These are phyloP conservation scores for Zoanthus sociatus DNA, from an alignment of 92 coral and sea anemone species.

Conservation along the genomic window DNA sequence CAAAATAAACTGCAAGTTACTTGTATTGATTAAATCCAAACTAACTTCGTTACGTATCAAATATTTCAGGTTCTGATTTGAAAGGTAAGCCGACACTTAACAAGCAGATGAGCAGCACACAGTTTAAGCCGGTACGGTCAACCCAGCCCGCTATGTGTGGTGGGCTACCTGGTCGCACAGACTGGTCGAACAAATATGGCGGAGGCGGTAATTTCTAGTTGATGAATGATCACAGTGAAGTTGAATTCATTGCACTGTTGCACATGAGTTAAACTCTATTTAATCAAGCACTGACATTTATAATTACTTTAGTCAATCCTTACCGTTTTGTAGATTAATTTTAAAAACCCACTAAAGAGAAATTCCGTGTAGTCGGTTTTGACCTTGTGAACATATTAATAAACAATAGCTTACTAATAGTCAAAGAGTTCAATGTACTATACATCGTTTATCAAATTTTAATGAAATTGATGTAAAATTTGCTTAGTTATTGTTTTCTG, in stretches of 20 bases:
- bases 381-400: no score
- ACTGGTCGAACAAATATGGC: conserved; percentile 90
- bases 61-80: conserved; percentile 61
- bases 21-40: no score
- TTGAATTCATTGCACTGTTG: not conserved
- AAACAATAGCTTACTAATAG: no score
- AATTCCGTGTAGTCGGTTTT: no score
- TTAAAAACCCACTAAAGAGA: no score
- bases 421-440: no score
- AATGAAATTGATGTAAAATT: no score
- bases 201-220: conserved; percentile 26
- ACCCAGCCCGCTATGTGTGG: conserved; percentile 82
- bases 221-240: not conserved
- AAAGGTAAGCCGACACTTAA: conserved; percentile 85
- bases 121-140: conserved; percentile 79
- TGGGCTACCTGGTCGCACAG: conserved; percentile 86
- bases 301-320: not conserved
- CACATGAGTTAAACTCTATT: not conserved
- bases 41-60: not conserved
- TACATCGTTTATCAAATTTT: no score
- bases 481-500: no score
- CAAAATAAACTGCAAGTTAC: no score
- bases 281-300: not conserved
- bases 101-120: conserved; percentile 88
- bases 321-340: no score